Evolutionary conservation across 2,888 invertebrate species (phyloP), one percentile per base, ranked within the genome.

Genomic region (Xanthorhoe designata): DNA sequence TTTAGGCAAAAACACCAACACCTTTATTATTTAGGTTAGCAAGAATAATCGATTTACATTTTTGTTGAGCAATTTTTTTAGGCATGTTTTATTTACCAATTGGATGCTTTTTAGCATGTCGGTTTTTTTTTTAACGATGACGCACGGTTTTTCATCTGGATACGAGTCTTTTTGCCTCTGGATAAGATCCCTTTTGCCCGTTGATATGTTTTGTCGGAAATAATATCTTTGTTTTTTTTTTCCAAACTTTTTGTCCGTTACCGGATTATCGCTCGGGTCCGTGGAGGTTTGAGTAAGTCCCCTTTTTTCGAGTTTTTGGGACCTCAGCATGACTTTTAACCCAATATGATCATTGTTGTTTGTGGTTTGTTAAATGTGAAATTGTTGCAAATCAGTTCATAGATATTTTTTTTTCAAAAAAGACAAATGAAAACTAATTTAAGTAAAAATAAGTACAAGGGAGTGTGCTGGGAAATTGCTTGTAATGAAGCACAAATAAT

Each of bases 251-350:
- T 92, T 92, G 93, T 93, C 92, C 92, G 91, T 83, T 82, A 87
- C 87, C 92, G 93, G 93, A 91, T 90, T 81, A 82, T 90, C 86
- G 88, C 88, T 85, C 92, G 92, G 83, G 84, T 92, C 79, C 80
- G 81, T 92, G 93, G 93, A 93, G 93, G 93, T 89, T 82, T 93
- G 79, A 93, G 93, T 93, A 93, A 93, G 93, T 93, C 82, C 82
- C 80, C 42, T 57, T 32, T 32, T 32, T 54, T 73, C 74, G 69
- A 72, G 70, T 74, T 75, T 76, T 71, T 70, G 78, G 54, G 65
- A 65, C 60, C 45, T 13, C 38, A 59, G 68, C 68, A 68, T 67
- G 70, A 59, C 45, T 58, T 52, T 51, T 66, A 47, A 8, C 15
- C 58, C 24, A 24, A 4, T 3, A 1, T 24, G 24, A 24, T 24